Percentiles rank a stretch among this genome's conserved stretches.
phyloP scores from a whole-genome alignment of 2,888 invertebrate genomes.

The Caenorhabditis sp. region DNA sequence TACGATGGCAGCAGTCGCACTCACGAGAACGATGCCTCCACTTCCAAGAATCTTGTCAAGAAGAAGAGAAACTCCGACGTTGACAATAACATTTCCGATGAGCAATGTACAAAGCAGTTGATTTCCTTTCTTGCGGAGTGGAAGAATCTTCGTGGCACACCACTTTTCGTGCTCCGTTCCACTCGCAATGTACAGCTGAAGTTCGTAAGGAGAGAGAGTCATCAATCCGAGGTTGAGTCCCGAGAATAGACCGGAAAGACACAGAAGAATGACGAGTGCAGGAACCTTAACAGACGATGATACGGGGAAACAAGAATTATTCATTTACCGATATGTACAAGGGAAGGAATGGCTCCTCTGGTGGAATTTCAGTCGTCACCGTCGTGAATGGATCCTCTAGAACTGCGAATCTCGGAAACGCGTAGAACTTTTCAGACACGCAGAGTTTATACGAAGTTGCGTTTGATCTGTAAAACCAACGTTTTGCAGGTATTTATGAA shows the following conservation, averaged over 20 bases:
- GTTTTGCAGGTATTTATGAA: too few relatives aligned
- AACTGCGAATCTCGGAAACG: slow-evolving; percentile 6
- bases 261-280: slow-evolving; percentile 86
- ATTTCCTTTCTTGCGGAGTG: slow-evolving; percentile 93
- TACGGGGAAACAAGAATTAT: not conserved
- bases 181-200: slow-evolving; percentile 76
- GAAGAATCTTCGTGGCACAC: slow-evolving; percentile 90
- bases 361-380: slow-evolving; percentile 37
- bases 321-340: slow-evolving; percentile 19
- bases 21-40: slow-evolving; percentile 75
- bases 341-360: slow-evolving; percentile 5
- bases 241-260: slow-evolving; percentile 94
- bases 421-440: slow-evolving; percentile 35
- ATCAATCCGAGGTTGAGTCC: slow-evolving; percentile 96
- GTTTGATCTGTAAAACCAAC: not conserved
- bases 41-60: slow-evolving; percentile 87
- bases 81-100: slow-evolving; percentile 82
- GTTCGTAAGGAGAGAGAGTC: slow-evolving; percentile 86
- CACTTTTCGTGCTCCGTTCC: slow-evolving; percentile 62
- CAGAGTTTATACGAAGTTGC: slow-evolving; percentile 25
- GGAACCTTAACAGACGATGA: slow-evolving; percentile 81
- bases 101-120: slow-evolving; percentile 86
- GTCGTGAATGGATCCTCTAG: slow-evolving; percentile 38
- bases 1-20: slow-evolving; percentile 86
- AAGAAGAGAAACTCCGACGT: slow-evolving; percentile 90